Base-by-base conservation (phyloP, 2,113 vertebrate genomes). In the Takifugu bimaculatus region DNA sequence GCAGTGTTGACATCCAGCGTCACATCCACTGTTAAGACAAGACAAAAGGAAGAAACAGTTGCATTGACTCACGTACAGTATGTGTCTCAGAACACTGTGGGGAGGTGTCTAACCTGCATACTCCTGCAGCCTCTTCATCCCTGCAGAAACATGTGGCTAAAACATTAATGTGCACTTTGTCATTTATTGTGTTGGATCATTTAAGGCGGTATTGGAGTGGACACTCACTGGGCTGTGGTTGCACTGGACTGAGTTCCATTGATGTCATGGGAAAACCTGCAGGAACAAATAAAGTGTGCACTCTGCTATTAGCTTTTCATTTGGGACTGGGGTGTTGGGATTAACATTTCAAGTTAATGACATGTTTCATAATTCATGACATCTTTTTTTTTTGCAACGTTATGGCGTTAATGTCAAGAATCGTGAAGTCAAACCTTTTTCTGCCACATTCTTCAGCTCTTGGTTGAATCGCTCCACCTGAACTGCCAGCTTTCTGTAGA, bases 1-100 rank as follows among this genome's bases (percentile, higher is more conserved):
- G 90, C 85, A 0, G 89, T 89, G 64, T 48, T 70, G 4, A 20
- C 43, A 61, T 91, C 84, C 77, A 91, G 68, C 13, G 72, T 89
- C 20, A 92, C 65, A 1, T 88, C 72, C 81, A 87, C 90, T 92
- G 68, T 13, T 3, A 13, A 32, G 53, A 10, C 43, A 50, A 68
- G 15, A 2, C 11, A 11, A 32, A 14, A 1, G 2, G 45, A 2
- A 48, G 6, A n/a, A 15, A 5, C 15, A 12, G 6, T 15, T 48
- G 13, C 5, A 2, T n/a, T 14, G 14, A 48, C 12, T 15, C 45
- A 15, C 5, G 4, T 15, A 20, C 20, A 20, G 13, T 48, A n/a
- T n/a, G 45, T n/a, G 13, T n/a, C 2, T n/a, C 5, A 48, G 45
- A 48, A 29, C 1, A 28, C 1, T 15, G 4, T 13, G 39, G 26